phyloP scores from a whole-genome alignment of 1,140 invertebrate species.

The Condylostylus longicornis region DNA sequence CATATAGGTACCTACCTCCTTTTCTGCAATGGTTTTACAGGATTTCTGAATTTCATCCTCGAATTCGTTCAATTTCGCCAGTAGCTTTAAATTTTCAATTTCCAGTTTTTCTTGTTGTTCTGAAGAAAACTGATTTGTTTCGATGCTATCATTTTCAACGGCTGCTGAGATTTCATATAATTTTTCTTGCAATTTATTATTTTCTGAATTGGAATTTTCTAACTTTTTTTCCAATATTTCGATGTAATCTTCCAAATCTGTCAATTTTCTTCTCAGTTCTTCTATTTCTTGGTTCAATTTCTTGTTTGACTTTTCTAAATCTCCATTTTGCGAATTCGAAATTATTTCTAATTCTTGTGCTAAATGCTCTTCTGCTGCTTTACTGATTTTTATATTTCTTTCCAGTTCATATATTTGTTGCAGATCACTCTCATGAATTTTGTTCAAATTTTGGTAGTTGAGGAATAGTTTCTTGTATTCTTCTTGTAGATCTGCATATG shows the following conservation, averaged over 20 bases:
- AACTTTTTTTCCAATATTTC: conserved; percentile 19
- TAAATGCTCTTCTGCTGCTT: conserved; percentile 19
- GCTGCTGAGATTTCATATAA: conserved; percentile 5
- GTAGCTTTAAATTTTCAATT: conserved; percentile 18
- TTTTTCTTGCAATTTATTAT: conserved; percentile 6
- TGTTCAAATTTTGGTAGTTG: conserved; percentile 16
- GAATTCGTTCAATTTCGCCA: conserved; percentile 23
- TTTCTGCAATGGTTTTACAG: conserved; percentile 20
- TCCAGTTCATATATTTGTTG: conserved; percentile 26
- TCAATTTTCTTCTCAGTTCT: conserved; percentile 17
- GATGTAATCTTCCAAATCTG: conserved; percentile 11
- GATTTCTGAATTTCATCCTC: conserved; percentile 15
- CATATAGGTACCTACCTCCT: conserved; percentile 14
- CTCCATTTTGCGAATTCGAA: conserved; percentile 2
- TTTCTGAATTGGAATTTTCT: conserved; percentile 16
- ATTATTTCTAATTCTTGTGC: conserved; percentile 25
- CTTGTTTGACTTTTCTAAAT: conserved; percentile 1
- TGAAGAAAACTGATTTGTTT: too few species aligned
- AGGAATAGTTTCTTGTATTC: conserved; percentile 21
- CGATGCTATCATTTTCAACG: conserved; percentile 8
- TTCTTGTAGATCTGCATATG: conserved; percentile 20
- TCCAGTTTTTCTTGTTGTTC: conserved; percentile 14
- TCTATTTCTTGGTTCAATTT: conserved; percentile 15
- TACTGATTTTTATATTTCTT: conserved; percentile 20
- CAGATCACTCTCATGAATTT: conserved; percentile 16